Evolutionary conservation across 2,888 invertebrate genomes (phyloP), one percentile per base, ranked within the genome.

Genomic region (Meghimatium bilineatum): DNA sequence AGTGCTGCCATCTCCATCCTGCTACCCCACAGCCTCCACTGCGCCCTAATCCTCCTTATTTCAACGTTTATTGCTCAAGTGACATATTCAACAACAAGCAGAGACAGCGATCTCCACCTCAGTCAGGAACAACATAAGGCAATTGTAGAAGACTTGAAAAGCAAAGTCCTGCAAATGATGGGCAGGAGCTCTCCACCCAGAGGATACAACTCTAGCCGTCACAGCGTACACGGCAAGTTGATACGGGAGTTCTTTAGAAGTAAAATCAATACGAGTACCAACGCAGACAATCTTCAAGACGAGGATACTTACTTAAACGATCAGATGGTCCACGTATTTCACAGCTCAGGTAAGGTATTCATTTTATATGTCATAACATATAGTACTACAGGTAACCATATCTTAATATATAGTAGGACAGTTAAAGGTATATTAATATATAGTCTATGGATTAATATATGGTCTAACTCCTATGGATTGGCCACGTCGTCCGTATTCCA

Each of bases 1-100:
- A 78, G 66, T 67, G 17, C 78, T 78, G 78, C 12, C 56, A 36
- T 38, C 71, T 80, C 80, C 71, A 23, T 71, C 80, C 60, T 52
- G 34, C 49, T 79, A 29, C 49, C 69, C 17, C 36, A 26, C 71
- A 49, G 26, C 80, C 52, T 60, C 36, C 71, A 52, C 71, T 56
- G n/a, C 32, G 66, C 44, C 26, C 49, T 71, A 56, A 34, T 80
- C 56, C 20, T 56, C 34, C 67, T 79, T 63, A 52, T 69, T 49
- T 5, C 69, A 17, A 49, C 79, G 17, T 79, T 79, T 8, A 44
- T 60, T 34, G 32, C 63, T 1, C 63, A 36, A 1, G n/a, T 60
- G n/a, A 38, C 63, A 77, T 67, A 78, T 29, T 66, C 38, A 32
- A 66, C n/a, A 67, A n/a, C 34, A 6, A n/a, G n/a, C 12, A 34